Conservation (phyloP, 2,113 vertebrate genomes). For the Tragelaphus scriptus region DNA sequence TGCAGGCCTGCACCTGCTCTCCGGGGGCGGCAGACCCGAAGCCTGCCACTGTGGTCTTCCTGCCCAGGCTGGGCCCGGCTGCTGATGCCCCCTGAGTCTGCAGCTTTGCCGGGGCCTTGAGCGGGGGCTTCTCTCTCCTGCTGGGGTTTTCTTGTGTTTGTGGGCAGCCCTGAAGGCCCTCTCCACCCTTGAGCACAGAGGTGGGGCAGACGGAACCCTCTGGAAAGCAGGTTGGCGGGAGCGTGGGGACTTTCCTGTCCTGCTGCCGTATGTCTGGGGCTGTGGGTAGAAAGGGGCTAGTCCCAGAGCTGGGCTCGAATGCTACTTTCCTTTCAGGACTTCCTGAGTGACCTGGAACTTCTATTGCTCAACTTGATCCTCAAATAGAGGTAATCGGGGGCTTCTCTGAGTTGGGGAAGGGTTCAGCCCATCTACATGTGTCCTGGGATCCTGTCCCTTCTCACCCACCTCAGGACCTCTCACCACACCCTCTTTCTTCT, state of each 20-base stretch:
- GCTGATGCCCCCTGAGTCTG: neutral
- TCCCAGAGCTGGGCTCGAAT: neutral
- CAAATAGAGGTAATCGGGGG: neutral
- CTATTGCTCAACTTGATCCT: neutral
- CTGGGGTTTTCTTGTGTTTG: neutral
- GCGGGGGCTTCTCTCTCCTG: neutral
- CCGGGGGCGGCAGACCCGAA: neutral
- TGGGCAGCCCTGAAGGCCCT: neutral
- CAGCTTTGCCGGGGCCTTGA: neutral
- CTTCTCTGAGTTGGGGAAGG: neutral
- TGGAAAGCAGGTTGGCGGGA: neutral
- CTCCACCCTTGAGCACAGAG: neutral
- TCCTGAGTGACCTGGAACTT: neutral
- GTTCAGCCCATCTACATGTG: neutral
- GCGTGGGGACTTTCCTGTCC: neutral
- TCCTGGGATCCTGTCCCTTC: neutral
- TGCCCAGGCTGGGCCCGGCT: neutral
- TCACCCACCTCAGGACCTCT: neutral
- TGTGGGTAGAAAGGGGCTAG: neutral
- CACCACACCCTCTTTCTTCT: neutral
- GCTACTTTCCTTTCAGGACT: neutral
- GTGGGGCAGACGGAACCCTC: neutral
- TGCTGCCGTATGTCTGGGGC: neutral
- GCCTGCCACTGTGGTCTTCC: neutral
- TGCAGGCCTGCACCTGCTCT: conserved; percentile 28